Percentiles rank a stretch among this genome's conserved stretches.
These are phyloP conservation scores for Heloderma charlesbogerti DNA, from an alignment of 2,113 vertebrate genomes.

Conservation along the genomic window DNA sequence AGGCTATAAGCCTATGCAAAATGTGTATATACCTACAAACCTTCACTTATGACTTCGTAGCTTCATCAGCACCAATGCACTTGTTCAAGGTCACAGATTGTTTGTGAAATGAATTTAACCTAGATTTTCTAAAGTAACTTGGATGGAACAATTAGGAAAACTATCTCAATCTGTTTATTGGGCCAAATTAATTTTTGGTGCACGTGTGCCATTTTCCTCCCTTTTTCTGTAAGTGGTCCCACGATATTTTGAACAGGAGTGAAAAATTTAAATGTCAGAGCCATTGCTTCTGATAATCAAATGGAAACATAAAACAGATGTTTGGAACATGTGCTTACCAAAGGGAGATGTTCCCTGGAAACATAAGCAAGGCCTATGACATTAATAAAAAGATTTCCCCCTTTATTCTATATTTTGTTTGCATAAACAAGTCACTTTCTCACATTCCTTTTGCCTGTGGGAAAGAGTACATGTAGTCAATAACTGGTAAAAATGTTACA, in stretches of 20 bases:
- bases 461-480: conserved; percentile 59
- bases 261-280: conserved; percentile 57
- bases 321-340: conserved; percentile 57
- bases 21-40: background rate
- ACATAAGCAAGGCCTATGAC: conserved; percentile 47
- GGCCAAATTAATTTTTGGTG: conserved; percentile 23
- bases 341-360: conserved; percentile 57
- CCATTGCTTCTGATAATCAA: conserved; percentile 50
- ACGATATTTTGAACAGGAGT: background rate
- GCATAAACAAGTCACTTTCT: conserved; percentile 50
- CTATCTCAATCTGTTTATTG: conserved; percentile 16
- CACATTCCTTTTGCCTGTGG: background rate
- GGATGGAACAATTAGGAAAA: background rate
- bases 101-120: background rate
- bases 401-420: conserved; percentile 39
- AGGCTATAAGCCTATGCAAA: background rate
- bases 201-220: conserved; percentile 12
- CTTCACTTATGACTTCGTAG: background rate
- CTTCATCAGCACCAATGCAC: background rate
- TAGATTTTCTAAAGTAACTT: conserved; percentile 6
- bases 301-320: conserved; percentile 55
- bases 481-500: conserved; percentile 28
- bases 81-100: background rate
- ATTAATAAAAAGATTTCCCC: conserved; percentile 42
- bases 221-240: conserved; percentile 46